Conservation (phyloP, 2,797 vertebrate species). For the Sebastes cheni region DNA sequence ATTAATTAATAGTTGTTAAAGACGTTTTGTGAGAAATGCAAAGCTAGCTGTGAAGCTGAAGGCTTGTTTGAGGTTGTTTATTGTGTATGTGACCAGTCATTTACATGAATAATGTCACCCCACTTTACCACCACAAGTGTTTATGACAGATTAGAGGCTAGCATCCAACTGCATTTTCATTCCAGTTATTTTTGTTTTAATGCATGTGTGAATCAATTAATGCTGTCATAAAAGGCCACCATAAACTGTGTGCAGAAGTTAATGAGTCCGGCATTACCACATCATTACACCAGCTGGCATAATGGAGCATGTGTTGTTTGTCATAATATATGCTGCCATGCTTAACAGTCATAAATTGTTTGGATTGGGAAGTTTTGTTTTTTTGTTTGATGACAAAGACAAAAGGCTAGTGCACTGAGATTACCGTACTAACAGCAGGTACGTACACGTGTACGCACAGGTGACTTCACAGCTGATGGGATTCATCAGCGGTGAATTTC, state of each 20-base stretch:
- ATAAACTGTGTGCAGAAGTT: conserved; percentile 98
- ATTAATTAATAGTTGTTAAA: not conserved
- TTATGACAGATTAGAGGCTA: conserved; percentile 88
- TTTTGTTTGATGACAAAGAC: conserved; percentile 54
- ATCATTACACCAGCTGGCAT: conserved; percentile 99
- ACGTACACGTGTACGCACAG: not conserved
- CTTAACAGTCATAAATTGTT: conserved; percentile 96
- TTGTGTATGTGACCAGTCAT: conserved; percentile 49
- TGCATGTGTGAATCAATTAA: conserved; percentile 99
- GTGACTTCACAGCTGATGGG: not conserved
- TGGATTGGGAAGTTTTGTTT: conserved; percentile 84
- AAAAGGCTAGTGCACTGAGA: not conserved
- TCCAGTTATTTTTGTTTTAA: conserved; percentile 98
- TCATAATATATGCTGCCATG: conserved; percentile 96
- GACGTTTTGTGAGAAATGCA: not conserved
- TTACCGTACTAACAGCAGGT: not conserved
- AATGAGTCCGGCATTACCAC: conserved; percentile 98
- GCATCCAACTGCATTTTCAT: conserved; percentile 91
- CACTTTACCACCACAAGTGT: conserved; percentile 75
- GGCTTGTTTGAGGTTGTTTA: conserved; percentile 52
- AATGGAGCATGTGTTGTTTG: conserved; percentile 98
- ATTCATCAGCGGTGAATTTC: no score
- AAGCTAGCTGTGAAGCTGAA: conserved; percentile 23
- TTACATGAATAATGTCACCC: conserved; percentile 59
- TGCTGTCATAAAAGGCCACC: conserved; percentile 94